A percentile compares a stretch with the other conserved stretches of the same genome.
Conservation (phyloP, 2,797 vertebrate genomes). For the Falco peregrinus region DNA sequence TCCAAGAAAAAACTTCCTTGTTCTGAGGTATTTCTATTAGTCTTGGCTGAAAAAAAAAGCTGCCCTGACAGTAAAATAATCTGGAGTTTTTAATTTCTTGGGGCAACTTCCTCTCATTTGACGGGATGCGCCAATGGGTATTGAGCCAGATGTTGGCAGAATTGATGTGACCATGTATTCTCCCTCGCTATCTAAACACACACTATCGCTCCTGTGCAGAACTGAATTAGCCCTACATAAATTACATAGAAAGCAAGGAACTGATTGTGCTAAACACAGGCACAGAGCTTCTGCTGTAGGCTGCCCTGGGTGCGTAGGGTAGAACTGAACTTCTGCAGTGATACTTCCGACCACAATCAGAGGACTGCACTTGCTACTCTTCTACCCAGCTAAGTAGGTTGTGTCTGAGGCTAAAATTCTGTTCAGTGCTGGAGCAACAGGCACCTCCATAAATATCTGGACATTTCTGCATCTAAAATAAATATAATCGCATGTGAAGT, state of each 20-base stretch:
- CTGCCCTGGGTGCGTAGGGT: fast-evolving
- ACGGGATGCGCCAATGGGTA: not conserved
- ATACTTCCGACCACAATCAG: not conserved
- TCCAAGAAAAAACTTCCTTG: not conserved
- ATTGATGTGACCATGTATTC: not conserved
- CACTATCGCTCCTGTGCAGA: not conserved
- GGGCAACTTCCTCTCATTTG: not conserved
- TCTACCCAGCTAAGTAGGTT: not conserved
- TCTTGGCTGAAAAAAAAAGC: not conserved
- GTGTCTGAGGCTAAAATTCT: not conserved
- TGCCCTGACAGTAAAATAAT: not conserved
- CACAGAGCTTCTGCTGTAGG: not conserved
- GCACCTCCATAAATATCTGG: not conserved
- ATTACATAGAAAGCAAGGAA: not conserved
- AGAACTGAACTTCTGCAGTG: not conserved
- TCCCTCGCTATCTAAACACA: not conserved
- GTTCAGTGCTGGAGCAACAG: not conserved
- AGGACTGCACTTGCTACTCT: not conserved
- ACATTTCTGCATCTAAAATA: not conserved
- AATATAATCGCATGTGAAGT: not conserved
- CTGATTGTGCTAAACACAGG: not conserved
- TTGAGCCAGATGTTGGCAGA: not conserved
- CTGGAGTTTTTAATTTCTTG: not conserved
- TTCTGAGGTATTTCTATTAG: not conserved
- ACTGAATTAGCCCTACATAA: not conserved